Conservation (phyloP, 2,888 invertebrate species). For the Aleiodes alternator region DNA sequence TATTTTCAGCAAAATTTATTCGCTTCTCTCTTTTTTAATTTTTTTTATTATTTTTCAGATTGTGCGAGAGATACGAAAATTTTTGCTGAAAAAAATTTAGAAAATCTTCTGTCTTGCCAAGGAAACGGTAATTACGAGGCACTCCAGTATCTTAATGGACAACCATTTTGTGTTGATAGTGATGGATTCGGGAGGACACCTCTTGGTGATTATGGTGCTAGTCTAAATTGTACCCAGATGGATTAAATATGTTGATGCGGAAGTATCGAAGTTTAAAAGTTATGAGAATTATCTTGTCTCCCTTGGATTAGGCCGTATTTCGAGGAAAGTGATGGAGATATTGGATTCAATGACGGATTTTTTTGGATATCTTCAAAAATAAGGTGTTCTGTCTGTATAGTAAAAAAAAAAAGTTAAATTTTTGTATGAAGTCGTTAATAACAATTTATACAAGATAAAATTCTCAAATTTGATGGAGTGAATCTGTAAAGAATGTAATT, state of each 20-base stretch:
- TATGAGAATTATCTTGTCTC: too few relatives aligned
- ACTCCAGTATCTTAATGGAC: constrained; percentile 77
- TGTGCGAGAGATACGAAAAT: constrained; percentile 80
- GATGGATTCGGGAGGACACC: constrained; percentile 78
- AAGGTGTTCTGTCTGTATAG: too few relatives aligned
- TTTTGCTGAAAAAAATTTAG: constrained; percentile 77
- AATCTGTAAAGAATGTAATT: too few relatives aligned
- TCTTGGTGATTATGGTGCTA: constrained; percentile 46
- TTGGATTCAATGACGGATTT: too few relatives aligned
- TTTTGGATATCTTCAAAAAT: too few relatives aligned
- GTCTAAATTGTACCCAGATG: not conserved
- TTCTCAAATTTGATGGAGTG: too few relatives aligned
- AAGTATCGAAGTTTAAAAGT: too few relatives aligned
- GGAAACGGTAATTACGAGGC: constrained; percentile 79
- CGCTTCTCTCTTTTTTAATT: constrained; percentile 11
- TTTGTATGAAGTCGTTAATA: too few relatives aligned
- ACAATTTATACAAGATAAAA: too few relatives aligned
- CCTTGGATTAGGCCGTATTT: too few relatives aligned
- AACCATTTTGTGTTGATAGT: constrained; percentile 78
- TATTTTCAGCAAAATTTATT: not conserved
- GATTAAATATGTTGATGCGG: not conserved
- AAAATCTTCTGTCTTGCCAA: constrained; percentile 76
- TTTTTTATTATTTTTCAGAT: constrained; percentile 73
- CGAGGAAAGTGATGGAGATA: too few relatives aligned
- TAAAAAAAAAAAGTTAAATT: too few relatives aligned